Conservation (phyloP, 2,888 invertebrate genomes). For the Acanthococcus lagerstroemiae region DNA sequence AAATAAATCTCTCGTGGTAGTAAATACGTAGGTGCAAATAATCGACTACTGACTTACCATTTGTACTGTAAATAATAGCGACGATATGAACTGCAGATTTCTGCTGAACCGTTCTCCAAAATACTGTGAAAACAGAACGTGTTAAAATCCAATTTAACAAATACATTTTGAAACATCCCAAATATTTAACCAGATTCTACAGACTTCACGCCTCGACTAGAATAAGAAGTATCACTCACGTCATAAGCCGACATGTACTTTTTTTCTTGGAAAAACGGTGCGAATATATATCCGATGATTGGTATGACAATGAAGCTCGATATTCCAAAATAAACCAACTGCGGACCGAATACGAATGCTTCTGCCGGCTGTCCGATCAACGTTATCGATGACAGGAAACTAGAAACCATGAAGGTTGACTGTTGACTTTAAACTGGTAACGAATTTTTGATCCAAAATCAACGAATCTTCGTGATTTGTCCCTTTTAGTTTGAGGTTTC, state of each 20-base stretch:
- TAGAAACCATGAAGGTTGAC: slow-evolving; percentile 36
- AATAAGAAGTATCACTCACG: slow-evolving; percentile 37
- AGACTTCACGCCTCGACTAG: neutral
- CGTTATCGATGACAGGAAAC: slow-evolving; percentile 47
- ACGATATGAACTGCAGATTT: slow-evolving; percentile 40
- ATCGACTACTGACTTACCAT: slow-evolving; percentile 40
- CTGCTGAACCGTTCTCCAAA: slow-evolving; percentile 41
- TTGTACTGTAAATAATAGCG: slow-evolving; percentile 41
- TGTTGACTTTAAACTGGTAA: no score
- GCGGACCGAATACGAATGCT: slow-evolving; percentile 45
- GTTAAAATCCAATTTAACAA: neutral
- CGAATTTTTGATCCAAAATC: no score
- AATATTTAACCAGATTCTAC: neutral
- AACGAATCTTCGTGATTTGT: no score
- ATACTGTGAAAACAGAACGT: slow-evolving; percentile 38
- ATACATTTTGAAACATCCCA: neutral
- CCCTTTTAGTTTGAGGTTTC: no score
- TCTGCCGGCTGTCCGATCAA: slow-evolving; percentile 47
- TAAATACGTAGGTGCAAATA: no score
- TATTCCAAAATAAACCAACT: slow-evolving; percentile 40
- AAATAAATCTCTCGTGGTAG: no score
- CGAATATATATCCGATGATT: slow-evolving; percentile 43
- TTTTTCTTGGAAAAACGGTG: slow-evolving; percentile 44
- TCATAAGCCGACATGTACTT: slow-evolving; percentile 43
- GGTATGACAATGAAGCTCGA: slow-evolving; percentile 39